phyloP scores from a whole-genome alignment of 2,797 vertebrate species.

The Falco biarmicus region DNA sequence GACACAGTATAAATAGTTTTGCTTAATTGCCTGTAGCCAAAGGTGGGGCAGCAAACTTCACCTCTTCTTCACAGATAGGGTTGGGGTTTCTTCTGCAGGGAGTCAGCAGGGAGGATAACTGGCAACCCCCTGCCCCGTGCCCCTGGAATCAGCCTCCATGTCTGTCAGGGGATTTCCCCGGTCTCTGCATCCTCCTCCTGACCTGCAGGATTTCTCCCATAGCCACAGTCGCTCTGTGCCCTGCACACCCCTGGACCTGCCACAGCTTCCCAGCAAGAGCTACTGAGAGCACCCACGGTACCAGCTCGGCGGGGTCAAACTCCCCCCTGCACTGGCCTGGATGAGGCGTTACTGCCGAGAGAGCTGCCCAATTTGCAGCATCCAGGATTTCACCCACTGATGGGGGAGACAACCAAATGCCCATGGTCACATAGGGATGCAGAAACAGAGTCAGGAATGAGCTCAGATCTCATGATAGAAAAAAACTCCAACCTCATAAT shows the following conservation, averaged over 20 bases:
- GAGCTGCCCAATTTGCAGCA: background rate
- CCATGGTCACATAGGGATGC: background rate
- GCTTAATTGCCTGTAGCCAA: background rate
- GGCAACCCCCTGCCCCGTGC: accelerated
- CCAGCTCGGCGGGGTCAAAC: background rate
- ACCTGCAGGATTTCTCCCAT: background rate
- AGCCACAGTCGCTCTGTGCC: background rate
- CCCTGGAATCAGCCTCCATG: background rate
- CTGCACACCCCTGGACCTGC: background rate
- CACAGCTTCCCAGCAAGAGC: background rate
- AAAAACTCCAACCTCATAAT: background rate
- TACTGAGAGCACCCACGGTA: background rate
- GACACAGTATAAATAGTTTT: background rate
- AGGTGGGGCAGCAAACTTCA: background rate
- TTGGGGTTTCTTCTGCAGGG: background rate
- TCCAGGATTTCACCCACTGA: background rate
- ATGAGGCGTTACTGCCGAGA: background rate
- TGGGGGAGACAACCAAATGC: background rate
- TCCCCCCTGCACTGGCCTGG: background rate
- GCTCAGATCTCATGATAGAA: background rate
- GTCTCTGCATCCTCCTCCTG: background rate
- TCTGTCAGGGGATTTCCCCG: background rate
- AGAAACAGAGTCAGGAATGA: background rate
- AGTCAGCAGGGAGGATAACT: background rate
- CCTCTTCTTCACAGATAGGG: background rate